Conservation (phyloP, 1,140 invertebrate species). For the Zaprionus davidi region DNA sequence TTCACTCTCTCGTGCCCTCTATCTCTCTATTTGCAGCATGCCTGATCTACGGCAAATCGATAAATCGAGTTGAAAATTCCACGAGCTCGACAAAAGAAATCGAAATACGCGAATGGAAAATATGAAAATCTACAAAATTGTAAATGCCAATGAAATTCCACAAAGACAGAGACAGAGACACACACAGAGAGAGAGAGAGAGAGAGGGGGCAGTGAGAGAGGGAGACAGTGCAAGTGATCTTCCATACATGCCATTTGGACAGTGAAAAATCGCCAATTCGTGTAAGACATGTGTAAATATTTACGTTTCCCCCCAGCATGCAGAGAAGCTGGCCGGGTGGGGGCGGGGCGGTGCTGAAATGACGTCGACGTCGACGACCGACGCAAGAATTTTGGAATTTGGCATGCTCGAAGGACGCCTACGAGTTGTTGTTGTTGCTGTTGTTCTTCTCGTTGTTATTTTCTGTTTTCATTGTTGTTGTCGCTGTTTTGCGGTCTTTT, state of each 20-base stretch:
- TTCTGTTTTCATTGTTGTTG: constrained; percentile 8
- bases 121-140: constrained; percentile 60
- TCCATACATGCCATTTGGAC: constrained; percentile 51
- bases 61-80: constrained; percentile 44
- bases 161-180: background rate
- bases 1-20: background rate
- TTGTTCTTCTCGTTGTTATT: background rate
- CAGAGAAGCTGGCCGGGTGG: too few species aligned
- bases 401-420: constrained; percentile 77
- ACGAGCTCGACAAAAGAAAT: constrained; percentile 24
- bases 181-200: background rate
- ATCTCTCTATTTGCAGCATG: constrained; percentile 4
- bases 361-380: constrained; percentile 78
- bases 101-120: constrained; percentile 19
- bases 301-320: constrained; percentile 57
- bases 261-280: constrained; percentile 70
- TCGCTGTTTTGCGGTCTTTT: constrained; percentile 24
- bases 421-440: constrained; percentile 59
- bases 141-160: constrained; percentile 78
- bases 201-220: background rate
- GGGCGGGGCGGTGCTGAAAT: constrained; percentile 27
- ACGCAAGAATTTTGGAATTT: constrained; percentile 81
- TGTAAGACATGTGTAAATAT: constrained; percentile 81
- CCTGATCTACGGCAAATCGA: constrained; percentile 46
- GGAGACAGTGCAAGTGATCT: background rate